Percentiles rank a stretch among this genome's conserved stretches.
phyloP scores from a whole-genome alignment of 2,113 vertebrate species.

The Kobus ellipsiprymnus region DNA sequence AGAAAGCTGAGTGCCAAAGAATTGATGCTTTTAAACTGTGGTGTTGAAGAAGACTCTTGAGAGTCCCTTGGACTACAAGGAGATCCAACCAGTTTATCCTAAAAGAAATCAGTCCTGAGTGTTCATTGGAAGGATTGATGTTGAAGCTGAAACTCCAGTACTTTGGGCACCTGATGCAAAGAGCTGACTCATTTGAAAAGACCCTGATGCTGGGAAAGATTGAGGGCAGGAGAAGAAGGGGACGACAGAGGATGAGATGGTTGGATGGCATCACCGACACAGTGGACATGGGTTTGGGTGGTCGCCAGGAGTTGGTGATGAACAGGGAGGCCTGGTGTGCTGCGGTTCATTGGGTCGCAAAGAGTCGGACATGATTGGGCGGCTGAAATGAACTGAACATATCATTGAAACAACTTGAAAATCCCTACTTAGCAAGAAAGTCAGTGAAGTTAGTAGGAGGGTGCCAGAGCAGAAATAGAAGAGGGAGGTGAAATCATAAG shows the following conservation, averaged over 20 bases:
- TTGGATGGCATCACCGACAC: background rate
- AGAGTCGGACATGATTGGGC: background rate
- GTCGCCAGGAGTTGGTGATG: background rate
- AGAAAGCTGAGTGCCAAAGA: background rate
- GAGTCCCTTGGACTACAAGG: background rate
- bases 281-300: background rate
- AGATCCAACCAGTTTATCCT: background rate
- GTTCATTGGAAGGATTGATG: background rate
- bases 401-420: background rate
- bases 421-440: background rate
- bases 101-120: background rate
- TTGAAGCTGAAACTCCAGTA: background rate
- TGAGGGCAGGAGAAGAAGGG: background rate
- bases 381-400: background rate
- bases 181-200: background rate
- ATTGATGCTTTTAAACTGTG: background rate
- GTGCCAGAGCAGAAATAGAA: background rate
- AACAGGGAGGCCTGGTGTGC: background rate
- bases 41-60: background rate
- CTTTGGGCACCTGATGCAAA: background rate
- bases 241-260: background rate
- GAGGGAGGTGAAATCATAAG: background rate
- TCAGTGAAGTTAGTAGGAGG: background rate
- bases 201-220: background rate
- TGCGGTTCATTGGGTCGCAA: rapidly evolving